phyloP scores from a whole-genome alignment of 2,113 vertebrate species.

The Callopanchax toddi region DNA sequence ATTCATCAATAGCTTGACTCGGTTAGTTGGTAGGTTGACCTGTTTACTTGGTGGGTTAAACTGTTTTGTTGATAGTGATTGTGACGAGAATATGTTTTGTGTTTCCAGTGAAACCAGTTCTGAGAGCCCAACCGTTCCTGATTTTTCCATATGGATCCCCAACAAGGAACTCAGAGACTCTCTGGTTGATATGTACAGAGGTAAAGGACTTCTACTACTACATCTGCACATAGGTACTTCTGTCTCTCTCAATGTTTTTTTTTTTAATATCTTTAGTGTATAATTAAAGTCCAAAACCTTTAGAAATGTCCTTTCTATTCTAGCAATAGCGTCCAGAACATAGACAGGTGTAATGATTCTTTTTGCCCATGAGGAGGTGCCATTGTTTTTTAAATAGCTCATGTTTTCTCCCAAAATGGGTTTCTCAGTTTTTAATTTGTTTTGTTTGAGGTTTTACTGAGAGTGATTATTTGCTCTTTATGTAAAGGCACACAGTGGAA shows the following conservation, averaged over 20 bases:
- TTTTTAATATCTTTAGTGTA: no score
- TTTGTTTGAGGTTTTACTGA: no score
- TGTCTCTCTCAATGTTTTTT: neutral
- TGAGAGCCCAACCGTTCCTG: constrained; percentile 41
- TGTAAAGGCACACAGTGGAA: no score
- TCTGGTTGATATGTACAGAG: constrained; percentile 72
- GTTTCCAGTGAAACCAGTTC: constrained; percentile 61
- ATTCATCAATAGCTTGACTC: no score
- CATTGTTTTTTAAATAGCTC: neutral
- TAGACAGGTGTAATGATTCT: neutral
- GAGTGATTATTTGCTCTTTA: no score
- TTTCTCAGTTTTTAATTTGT: no score
- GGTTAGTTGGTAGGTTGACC: no score
- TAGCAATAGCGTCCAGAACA: no score
- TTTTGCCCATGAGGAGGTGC: constrained; percentile 22
- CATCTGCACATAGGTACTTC: neutral
- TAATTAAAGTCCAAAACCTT: neutral
- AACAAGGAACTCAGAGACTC: constrained; percentile 68
- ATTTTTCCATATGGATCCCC: constrained; percentile 29
- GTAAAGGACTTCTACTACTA: constrained; percentile 18
- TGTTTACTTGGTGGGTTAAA: no score
- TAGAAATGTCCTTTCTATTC: no score
- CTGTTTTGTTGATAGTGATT: no score
- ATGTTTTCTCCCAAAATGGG: no score
- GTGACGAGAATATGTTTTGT: neutral